phyloP scores from a whole-genome alignment of 2,888 invertebrate genomes.

The Cerastis leucographa region DNA sequence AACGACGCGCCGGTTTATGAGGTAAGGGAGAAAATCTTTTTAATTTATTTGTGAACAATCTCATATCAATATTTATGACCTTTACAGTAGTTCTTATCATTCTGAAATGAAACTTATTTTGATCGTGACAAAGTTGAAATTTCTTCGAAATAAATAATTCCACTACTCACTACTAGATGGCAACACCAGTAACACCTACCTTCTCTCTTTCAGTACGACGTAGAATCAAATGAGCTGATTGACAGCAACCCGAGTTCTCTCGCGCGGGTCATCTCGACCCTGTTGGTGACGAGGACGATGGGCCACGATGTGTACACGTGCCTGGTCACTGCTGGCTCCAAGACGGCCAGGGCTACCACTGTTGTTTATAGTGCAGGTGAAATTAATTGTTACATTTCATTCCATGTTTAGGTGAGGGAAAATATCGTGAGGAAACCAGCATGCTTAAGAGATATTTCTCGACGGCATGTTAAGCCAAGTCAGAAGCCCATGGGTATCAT shows the following conservation, averaged over 20 bases:
- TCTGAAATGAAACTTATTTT: not conserved
- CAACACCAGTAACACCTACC: constrained; percentile 2
- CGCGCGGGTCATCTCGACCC: constrained; percentile 93
- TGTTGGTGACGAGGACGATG: constrained; percentile 93
- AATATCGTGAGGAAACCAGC: too few species aligned
- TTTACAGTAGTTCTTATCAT: not conserved
- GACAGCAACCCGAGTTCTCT: constrained; percentile 90
- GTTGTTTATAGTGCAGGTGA: constrained; percentile 88
- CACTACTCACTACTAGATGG: constrained; percentile 31
- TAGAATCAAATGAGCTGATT: constrained; percentile 91
- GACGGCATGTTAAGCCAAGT: too few species aligned
- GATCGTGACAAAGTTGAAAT: not conserved
- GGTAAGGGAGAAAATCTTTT: constrained; percentile 81
- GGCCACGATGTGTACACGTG: constrained; percentile 94
- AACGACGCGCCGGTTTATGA: constrained; percentile 93
- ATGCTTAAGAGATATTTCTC: too few species aligned
- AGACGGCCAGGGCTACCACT: constrained; percentile 90
- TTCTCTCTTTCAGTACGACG: constrained; percentile 88
- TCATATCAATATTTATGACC: not conserved
- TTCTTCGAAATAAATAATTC: not conserved
- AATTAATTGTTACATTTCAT: constrained; percentile 6
- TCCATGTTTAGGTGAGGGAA: too few species aligned
- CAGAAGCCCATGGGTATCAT: too few species aligned
- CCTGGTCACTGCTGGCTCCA: constrained; percentile 92
- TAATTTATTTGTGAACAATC: not conserved